Base-by-base conservation (phyloP, 2,888 invertebrate species). In the Chelonus formosanus region DNA sequence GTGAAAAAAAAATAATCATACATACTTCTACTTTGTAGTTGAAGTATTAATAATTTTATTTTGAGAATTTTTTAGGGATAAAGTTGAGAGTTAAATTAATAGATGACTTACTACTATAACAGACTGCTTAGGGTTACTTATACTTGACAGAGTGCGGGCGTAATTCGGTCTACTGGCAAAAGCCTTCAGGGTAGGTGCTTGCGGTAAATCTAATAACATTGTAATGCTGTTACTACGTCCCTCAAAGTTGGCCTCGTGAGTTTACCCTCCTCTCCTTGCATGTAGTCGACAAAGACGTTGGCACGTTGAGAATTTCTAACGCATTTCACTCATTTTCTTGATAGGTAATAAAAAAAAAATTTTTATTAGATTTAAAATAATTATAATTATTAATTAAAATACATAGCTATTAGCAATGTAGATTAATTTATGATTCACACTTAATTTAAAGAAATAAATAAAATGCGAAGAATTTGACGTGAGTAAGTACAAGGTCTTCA, bases 181-280 rank as follows among this genome's bases (percentile, higher is more conserved):
- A 71, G 72, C 76, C 79, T 78, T 75, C 71, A 74, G 72, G 75
- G 78, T 81, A 81, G 82, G 82, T 80, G 81, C 82, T 82, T 82
- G 82, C 78, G 83, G 83, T 82, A 82, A 82, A 84, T 83, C 83
- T 82, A 83, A 83, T 84, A 84, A 83, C 76, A 80, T 80, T 78
- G 79, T 83, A 83, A 83, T 81, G 79, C 78, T 79, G 82, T 82
- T 83, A 82, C 78, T 63, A 68, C 69, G 69, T 72, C 72, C 72
- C 77, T 74, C 74, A 75, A 81, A 82, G 75, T 82, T 82, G 73
- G 75, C 77, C 75, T 57, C 75, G 77, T 78, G 80, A 82, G 79
- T 82, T 82, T 78, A 74, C 47, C 53, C 44, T 53, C 34, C 32
- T 34, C 60, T 32, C 20, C 20, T 1, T 47, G 34, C 63, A 36